phyloP scores from a whole-genome alignment of 2,797 vertebrate species.

The Oreortyx pictus region DNA sequence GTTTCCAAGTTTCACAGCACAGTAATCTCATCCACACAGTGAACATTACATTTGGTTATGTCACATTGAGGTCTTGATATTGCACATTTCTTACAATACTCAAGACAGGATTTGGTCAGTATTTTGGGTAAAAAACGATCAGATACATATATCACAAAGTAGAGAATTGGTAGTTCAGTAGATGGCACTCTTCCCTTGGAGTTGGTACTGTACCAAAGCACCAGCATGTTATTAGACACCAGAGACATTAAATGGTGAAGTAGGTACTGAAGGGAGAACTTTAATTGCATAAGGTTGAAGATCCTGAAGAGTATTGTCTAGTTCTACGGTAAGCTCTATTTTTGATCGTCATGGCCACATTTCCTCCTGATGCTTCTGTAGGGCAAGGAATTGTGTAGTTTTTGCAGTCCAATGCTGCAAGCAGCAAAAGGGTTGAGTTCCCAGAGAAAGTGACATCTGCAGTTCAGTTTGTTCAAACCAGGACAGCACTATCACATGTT shows the following conservation, averaged over 20 bases:
- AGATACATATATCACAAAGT: background rate
- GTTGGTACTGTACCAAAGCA: background rate
- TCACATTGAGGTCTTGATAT: fast-evolving
- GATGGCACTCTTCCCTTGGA: slow-evolving; percentile 71
- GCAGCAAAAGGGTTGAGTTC: background rate
- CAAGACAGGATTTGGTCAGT: background rate
- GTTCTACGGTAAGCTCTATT: background rate
- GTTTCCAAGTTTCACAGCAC: background rate
- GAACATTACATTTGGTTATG: fast-evolving
- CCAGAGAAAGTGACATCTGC: background rate
- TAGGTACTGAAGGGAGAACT: background rate
- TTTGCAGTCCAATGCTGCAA: too few relatives aligned
- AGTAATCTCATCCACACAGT: background rate
- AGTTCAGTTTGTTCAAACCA: background rate
- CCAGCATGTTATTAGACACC: background rate
- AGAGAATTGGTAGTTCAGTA: slow-evolving; percentile 15
- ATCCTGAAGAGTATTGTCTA: background rate
- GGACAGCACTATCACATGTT: fast-evolving
- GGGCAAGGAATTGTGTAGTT: background rate
- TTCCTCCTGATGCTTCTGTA: background rate
- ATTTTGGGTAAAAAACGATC: background rate
- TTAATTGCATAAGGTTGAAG: background rate
- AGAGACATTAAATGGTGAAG: background rate
- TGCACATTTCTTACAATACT: background rate
- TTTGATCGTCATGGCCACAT: background rate